A percentile compares a stretch with the other conserved stretches of the same genome.
These are phyloP conservation scores for Tragelaphus scriptus DNA, from an alignment of 2,113 vertebrate species.

Conservation along the genomic window DNA sequence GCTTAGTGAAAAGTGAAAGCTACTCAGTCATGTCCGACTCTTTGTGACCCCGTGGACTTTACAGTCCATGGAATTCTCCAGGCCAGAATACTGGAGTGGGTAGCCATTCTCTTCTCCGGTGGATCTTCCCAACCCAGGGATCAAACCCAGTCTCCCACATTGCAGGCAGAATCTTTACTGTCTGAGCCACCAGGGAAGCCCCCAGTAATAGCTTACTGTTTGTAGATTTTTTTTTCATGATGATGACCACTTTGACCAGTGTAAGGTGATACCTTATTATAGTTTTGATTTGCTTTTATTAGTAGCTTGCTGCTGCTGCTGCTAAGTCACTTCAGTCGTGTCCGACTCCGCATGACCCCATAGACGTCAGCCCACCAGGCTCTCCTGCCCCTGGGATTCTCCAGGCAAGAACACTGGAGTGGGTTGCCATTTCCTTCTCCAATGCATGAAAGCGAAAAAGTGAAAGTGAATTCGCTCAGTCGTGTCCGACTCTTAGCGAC, in stretches of 20 bases:
- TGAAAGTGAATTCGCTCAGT: too few relatives aligned
- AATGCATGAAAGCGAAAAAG: too few relatives aligned
- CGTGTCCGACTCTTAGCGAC: too few relatives aligned
- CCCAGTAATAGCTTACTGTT: not conserved
- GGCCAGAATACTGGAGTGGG: not conserved
- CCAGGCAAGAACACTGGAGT: too few relatives aligned
- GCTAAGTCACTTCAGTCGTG: too few relatives aligned
- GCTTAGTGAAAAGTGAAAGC: not conserved
- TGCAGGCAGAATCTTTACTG: not conserved
- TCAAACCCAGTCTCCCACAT: not conserved
- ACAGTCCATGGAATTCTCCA: not conserved
- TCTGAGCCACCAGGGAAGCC: not conserved
- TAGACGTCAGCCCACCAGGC: too few relatives aligned
- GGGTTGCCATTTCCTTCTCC: too few relatives aligned
- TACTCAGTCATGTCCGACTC: not conserved
- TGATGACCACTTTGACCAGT: not conserved
- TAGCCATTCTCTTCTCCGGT: not conserved
- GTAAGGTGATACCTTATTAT: not conserved
- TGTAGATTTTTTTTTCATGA: not conserved
- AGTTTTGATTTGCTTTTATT: not conserved
- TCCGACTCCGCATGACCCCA: too few relatives aligned
- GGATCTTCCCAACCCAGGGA: not conserved
- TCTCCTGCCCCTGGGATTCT: too few relatives aligned
- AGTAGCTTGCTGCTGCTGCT: not conserved
- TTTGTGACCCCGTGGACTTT: not conserved